A percentile compares a stretch with the other conserved stretches of the same genome.
phyloP scores from a whole-genome alignment of 2,888 invertebrate species.

The Spodoptera littoralis region DNA sequence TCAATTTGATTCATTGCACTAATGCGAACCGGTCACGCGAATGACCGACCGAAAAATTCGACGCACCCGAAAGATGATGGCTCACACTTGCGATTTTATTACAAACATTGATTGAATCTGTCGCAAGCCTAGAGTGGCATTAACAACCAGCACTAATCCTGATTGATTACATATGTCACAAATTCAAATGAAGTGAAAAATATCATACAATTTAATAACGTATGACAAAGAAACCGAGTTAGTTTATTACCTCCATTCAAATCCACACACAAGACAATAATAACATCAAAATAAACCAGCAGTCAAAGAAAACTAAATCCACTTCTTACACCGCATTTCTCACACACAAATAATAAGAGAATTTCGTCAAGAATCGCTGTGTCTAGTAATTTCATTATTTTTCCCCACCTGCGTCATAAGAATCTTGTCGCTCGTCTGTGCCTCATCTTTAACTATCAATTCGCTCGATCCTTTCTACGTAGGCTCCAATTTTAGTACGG shows the following conservation, averaged over 20 bases:
- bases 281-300: too few relatives aligned
- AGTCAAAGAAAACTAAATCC: too few relatives aligned
- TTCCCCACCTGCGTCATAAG: constrained; percentile 41
- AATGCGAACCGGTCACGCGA: constrained; percentile 82
- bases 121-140: too few relatives aligned
- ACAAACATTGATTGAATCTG: too few relatives aligned
- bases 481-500: constrained; percentile 60
- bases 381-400: constrained; percentile 30
- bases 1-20: constrained; percentile 84
- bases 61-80: constrained; percentile 60
- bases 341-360: constrained; percentile 3
- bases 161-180: too few relatives aligned
- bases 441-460: constrained; percentile 46
- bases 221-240: too few relatives aligned
- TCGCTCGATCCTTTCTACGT: constrained; percentile 57
- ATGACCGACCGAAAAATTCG: constrained; percentile 72
- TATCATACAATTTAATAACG: too few relatives aligned
- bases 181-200: too few relatives aligned
- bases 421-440: constrained; percentile 50
- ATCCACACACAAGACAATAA: too few relatives aligned
- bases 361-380: constrained; percentile 29
- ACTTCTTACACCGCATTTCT: background rate
- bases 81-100: constrained; percentile 48
- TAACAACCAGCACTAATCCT: too few relatives aligned
- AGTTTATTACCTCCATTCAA: too few relatives aligned